phyloP scores from a whole-genome alignment of 2,113 vertebrate genomes.

The Mungos mungo region DNA sequence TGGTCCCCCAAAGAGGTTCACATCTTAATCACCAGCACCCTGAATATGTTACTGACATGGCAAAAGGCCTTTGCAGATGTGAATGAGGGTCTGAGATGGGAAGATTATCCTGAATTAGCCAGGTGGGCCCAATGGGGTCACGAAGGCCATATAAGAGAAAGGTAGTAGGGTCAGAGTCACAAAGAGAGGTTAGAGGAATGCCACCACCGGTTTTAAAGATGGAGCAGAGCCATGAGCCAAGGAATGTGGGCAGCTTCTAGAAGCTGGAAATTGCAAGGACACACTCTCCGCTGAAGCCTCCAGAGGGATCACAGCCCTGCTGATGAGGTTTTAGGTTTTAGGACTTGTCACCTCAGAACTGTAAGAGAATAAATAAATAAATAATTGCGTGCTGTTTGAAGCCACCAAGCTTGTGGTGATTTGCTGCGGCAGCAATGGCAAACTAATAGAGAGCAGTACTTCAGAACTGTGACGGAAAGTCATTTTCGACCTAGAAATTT shows the following conservation, averaged over 20 bases:
- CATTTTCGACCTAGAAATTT: constrained; percentile 31
- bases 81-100: neutral
- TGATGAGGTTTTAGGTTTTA: neutral
- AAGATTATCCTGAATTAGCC: neutral
- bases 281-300: neutral
- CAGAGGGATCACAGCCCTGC: neutral
- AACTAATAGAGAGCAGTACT: neutral
- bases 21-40: neutral
- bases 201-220: neutral
- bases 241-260: neutral
- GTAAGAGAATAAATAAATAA: neutral
- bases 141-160: neutral
- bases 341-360: neutral
- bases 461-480: constrained; percentile 9
- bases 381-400: neutral
- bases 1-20: neutral
- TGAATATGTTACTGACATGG: neutral
- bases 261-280: neutral
- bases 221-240: neutral
- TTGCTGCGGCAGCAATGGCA: neutral
- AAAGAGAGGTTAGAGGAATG: neutral
- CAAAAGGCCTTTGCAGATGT: neutral
- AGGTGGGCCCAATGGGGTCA: neutral
- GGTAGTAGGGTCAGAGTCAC: neutral
- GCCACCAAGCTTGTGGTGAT: neutral